Base-by-base conservation (phyloP, 1,140 invertebrate genomes). In the Cotesia chilonis region DNA sequence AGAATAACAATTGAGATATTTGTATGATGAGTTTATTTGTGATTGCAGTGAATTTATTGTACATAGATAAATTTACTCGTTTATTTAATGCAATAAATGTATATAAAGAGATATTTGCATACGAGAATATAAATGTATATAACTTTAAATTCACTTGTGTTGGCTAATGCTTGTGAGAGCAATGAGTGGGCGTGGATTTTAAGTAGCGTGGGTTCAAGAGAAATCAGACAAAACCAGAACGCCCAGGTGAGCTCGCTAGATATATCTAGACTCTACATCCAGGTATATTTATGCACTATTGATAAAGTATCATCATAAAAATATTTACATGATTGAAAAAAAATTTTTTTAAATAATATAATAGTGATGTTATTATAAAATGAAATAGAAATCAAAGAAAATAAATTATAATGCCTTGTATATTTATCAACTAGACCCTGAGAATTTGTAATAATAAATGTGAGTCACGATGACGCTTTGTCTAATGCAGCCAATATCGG, bases 221-320 rank as follows among this genome's bases (percentile, higher is more conserved):
- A 79, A 79, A 79, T 79, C 77, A 69, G 68, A 54, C 71, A 73
- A 73, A 79, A 75, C 75, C 71, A 73, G 75, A 75, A 75, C 73
- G 55, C 70, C 54, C 38, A 69, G 41, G 41, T 47, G 41, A 10
- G 7, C 10, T 9, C 2, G 6, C 2, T 47, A 3, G 6, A 41
- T 41, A 9, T 41, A 41, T 41, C 5, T 41, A 41, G 9, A 41
- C 9, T 47, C 6, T 47, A 47, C 65, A 70, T 65, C 65, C 63
- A 59, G 3, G 28, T 57, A 70, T 70, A 47, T 60, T 7, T 61
- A 57, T 47, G 61, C 47, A 14, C 36, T 61, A 59, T 28, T 20
- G 66, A 10, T 28, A 20, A 28, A 20, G 52, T 52, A 28, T 47
- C 6, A 47, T 6, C 41, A 47, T 9, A 10, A 57, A 5, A 20